These are phyloP conservation scores for Synanthedon tipuliformis DNA, from an alignment of 2,888 invertebrate species.

Conservation along the genomic window DNA sequence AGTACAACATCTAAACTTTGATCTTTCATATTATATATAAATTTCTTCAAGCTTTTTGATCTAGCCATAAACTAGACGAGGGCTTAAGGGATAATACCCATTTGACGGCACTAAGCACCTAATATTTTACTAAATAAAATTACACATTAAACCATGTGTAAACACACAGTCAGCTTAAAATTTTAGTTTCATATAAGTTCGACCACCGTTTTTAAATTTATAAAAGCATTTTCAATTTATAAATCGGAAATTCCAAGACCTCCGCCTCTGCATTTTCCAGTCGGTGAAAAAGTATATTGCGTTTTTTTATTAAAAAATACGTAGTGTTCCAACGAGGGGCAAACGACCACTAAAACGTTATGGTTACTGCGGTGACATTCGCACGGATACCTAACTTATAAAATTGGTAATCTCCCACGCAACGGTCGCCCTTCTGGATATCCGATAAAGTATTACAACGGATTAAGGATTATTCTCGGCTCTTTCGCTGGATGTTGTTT, in stretches of 20 bases:
- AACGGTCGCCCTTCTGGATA: conserved; percentile 29
- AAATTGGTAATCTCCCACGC: conserved; percentile 51
- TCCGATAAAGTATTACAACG: conserved; percentile 35
- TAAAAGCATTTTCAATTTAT: conserved; percentile 34
- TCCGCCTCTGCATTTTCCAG: conserved; percentile 22
- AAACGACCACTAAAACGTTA: conserved; percentile 63
- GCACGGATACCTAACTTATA: conserved; percentile 60
- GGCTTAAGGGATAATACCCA: no score
- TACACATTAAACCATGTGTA: no score
- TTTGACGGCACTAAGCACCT: no score
- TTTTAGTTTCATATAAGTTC: background rate
- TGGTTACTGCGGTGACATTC: conserved; percentile 63
- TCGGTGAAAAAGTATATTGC: conserved; percentile 55
- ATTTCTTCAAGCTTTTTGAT: no score
- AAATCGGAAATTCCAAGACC: conserved; percentile 47
- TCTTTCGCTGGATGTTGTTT: conserved; percentile 27
- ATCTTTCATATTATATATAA: no score
- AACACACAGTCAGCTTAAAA: no score
- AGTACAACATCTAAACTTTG: no score
- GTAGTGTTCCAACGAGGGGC: conserved; percentile 57
- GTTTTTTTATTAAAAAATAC: conserved; percentile 61
- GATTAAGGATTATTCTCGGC: conserved; percentile 37
- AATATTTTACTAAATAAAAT: no score
- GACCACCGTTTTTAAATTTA: background rate
- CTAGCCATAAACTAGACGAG: no score